Evolutionary conservation across 1,140 invertebrate species (phyloP).

Genomic region (Tribolium madens): DNA sequence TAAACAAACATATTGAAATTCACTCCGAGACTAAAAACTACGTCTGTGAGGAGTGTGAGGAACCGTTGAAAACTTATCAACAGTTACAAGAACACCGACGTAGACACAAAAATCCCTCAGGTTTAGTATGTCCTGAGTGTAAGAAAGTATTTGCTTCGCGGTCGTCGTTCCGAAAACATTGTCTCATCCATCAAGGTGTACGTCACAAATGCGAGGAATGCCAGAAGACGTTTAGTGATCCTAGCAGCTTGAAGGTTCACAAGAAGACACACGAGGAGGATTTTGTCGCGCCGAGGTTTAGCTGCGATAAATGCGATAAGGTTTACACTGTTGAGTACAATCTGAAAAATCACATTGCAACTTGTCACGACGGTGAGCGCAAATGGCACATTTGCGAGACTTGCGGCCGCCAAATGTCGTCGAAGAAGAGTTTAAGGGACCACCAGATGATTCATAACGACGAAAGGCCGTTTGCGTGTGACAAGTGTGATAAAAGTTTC

Average conservation of each 20-base stretch:
- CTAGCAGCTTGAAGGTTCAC: conserved; percentile 50
- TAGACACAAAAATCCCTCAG: neutral
- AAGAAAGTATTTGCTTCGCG: conserved; percentile 7
- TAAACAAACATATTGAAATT: neutral
- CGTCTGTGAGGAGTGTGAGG: conserved; percentile 8
- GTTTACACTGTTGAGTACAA: conserved; percentile 71
- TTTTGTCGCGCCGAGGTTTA: conserved; percentile 39
- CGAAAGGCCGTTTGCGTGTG: conserved; percentile 62
- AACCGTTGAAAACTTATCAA: conserved; percentile 3
- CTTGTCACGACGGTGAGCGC: conserved; percentile 72
- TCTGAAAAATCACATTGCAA: conserved; percentile 73
- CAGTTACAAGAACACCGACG: conserved; percentile 17
- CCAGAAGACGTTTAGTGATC: conserved; percentile 44
- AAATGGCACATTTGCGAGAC: conserved; percentile 69
- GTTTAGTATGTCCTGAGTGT: conserved; percentile 1
- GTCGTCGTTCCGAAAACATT: conserved; percentile 12
- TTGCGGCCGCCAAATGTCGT: conserved; percentile 50
- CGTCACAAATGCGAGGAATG: conserved; percentile 44
- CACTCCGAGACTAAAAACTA: conserved; percentile 8
- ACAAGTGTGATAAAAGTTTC: conserved; percentile 70
- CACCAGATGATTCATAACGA: conserved; percentile 63
- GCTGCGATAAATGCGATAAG: conserved; percentile 63
- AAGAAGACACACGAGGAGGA: conserved; percentile 49
- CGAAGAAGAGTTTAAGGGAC: conserved; percentile 53
- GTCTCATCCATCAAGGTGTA: conserved; percentile 31